A percentile compares a stretch with the other conserved stretches of the same genome.
Conservation (phyloP, 2,888 invertebrate species). For the Exocentrus adspersus region DNA sequence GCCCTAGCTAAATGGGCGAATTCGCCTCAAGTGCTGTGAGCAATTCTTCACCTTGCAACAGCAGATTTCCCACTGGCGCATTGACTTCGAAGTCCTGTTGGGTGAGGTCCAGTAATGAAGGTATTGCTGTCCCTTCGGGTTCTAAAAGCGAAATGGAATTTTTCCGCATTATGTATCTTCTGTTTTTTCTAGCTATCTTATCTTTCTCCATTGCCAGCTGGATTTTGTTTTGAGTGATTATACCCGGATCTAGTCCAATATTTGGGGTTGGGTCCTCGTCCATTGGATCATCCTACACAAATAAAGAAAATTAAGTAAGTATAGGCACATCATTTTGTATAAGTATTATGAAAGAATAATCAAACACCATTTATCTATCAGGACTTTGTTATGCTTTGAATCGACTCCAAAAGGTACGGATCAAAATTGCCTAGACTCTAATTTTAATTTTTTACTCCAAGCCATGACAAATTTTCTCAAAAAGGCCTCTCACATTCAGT, state of each 20-base stretch:
- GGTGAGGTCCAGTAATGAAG: slow-evolving; percentile 64
- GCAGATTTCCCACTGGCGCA: slow-evolving; percentile 63
- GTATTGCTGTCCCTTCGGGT: slow-evolving; percentile 60
- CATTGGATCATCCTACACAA: slow-evolving; percentile 39
- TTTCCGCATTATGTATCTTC: slow-evolving; percentile 53
- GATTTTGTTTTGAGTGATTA: slow-evolving; percentile 35
- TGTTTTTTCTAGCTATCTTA: slow-evolving; percentile 39
- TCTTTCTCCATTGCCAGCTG: slow-evolving; percentile 32
- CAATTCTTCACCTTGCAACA: slow-evolving; percentile 66
- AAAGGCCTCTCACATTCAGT: too few species aligned
- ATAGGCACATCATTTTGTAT: not conserved
- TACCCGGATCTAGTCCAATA: slow-evolving; percentile 13
- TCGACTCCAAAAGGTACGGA: too few species aligned
- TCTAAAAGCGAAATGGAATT: slow-evolving; percentile 62
- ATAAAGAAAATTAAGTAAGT: slow-evolving; percentile 15
- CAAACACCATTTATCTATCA: slow-evolving; percentile 9
- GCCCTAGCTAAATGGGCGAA: slow-evolving; percentile 57
- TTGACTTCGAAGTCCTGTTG: slow-evolving; percentile 68
- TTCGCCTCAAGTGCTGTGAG: slow-evolving; percentile 65
- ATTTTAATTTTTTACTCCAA: too few species aligned
- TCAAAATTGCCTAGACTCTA: too few species aligned
- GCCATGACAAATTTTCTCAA: too few species aligned
- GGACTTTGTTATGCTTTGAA: too few species aligned
- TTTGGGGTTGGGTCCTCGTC: not conserved
- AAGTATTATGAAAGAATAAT: not conserved